phyloP scores from a whole-genome alignment of 2,113 vertebrate genomes.

The Syngnathoides biaculeatus region DNA sequence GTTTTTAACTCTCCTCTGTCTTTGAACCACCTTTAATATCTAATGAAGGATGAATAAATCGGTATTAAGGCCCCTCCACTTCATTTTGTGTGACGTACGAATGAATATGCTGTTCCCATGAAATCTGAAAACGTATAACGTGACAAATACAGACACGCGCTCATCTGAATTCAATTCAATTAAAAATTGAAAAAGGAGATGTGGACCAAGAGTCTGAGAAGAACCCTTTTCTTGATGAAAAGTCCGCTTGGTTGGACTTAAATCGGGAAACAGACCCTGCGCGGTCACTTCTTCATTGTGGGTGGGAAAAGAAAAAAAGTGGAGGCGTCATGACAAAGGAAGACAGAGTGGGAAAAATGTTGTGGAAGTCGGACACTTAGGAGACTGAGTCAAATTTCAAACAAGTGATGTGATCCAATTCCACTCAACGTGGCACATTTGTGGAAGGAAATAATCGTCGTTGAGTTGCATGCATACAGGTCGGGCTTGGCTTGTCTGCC shows the following conservation, averaged over 20 bases:
- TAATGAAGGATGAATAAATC: no score
- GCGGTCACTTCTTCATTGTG: neutral
- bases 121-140: neutral
- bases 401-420: neutral
- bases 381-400: neutral
- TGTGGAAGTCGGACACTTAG: slow-evolving; percentile 8
- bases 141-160: neutral
- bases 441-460: neutral
- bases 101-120: neutral
- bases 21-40: no score
- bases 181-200: neutral
- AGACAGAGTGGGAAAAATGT: slow-evolving; percentile 15
- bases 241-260: neutral
- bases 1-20: no score
- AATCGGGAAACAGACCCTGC: neutral
- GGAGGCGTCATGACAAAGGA: neutral
- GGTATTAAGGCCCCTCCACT: no score
- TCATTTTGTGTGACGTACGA: no score
- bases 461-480: no score
- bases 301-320: slow-evolving; percentile 8
- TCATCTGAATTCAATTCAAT: neutral
- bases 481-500: no score
- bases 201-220: neutral
- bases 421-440: neutral
- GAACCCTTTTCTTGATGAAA: neutral